Base-by-base conservation (phyloP, 1,140 invertebrate genomes). In the Aleiodes sp. region DNA sequence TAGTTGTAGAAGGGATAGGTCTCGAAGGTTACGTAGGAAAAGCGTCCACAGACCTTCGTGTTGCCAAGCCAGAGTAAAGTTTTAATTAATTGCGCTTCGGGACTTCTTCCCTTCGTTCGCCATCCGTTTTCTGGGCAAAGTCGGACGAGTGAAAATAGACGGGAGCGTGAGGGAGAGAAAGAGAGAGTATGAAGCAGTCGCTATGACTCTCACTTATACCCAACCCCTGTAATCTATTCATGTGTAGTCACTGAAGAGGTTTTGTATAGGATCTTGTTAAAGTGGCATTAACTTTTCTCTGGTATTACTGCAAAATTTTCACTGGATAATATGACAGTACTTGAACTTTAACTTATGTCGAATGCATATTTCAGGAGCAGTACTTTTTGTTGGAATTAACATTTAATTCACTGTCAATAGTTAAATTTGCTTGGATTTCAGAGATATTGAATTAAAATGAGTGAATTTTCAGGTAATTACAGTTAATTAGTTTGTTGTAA, bases 21-120 rank as follows among this genome's bases (percentile, higher is more conserved):
- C 14, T n/a, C 14, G 41, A 46, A 19, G 41, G 41, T 46, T 46
- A 16, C 16, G 21, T 8, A 59, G 26, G 9, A 33, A 33, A 31
- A 14, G 28, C 8, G 12, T n/a, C n/a, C 24, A 14, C 6, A 12
- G 28, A 9, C 28, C 14, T 26, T 31, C 24, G 24, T 31, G 56
- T 59, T 59, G 26, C 12, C 52, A 67, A 60, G 21, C 56, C n/a
- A 19, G 14, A 52, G 21, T n/a, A 60, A 67, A 67, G 52, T 67
- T 67, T 67, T 60, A 67, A 67, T 67, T 67, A 67, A 60, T 67
- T 60, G 35, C 21, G 33, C 65, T 67, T 60, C 16, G 29, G 31
- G 59, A 62, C 62, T 64, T 64, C 19, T 64, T 64, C 62, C 35
- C 39, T 64, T 41, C 39, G 37, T 64, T 64, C 39, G 35, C 28